Evolutionary conservation across 2,888 invertebrate species (phyloP).

Genomic region (Plemyria rubiginata): DNA sequence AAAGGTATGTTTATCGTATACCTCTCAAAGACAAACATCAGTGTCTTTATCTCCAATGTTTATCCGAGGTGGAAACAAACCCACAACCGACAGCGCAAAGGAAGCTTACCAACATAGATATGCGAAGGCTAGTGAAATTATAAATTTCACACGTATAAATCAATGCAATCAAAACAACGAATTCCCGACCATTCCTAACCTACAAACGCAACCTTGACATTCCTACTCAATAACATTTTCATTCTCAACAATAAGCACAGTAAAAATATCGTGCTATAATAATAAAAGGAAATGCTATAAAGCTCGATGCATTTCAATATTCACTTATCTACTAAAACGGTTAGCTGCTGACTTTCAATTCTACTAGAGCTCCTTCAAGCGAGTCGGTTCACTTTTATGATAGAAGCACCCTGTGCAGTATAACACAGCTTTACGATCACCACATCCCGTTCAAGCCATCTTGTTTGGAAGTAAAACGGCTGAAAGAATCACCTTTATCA

Average conservation of each 20-base stretch:
- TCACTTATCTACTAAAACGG: constrained; percentile 51
- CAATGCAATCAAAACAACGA: too few species aligned
- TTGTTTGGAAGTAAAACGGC: constrained; percentile 67
- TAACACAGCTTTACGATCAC: constrained; percentile 70
- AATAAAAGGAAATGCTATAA: constrained; percentile 35
- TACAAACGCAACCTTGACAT: not conserved
- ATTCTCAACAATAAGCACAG: not conserved
- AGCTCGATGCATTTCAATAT: constrained; percentile 47
- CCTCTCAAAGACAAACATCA: too few species aligned
- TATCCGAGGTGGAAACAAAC: too few species aligned
- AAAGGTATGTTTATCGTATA: too few species aligned
- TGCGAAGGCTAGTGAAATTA: too few species aligned
- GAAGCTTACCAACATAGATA: too few species aligned
- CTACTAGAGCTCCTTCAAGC: constrained; percentile 54
- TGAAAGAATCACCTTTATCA: constrained; percentile 57
- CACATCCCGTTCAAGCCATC: constrained; percentile 65
- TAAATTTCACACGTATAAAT: too few species aligned
- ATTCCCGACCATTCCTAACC: not conserved
- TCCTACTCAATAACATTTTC: constrained; percentile 4
- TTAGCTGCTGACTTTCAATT: constrained; percentile 58
- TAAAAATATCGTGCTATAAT: constrained; percentile 21
- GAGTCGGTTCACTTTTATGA: constrained; percentile 68
- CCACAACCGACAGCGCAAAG: too few species aligned
- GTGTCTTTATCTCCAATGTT: too few species aligned
- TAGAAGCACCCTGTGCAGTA: constrained; percentile 66